Evolutionary conservation across 2,797 vertebrate species (phyloP).

Genomic region (Lepus oiostolus): DNA sequence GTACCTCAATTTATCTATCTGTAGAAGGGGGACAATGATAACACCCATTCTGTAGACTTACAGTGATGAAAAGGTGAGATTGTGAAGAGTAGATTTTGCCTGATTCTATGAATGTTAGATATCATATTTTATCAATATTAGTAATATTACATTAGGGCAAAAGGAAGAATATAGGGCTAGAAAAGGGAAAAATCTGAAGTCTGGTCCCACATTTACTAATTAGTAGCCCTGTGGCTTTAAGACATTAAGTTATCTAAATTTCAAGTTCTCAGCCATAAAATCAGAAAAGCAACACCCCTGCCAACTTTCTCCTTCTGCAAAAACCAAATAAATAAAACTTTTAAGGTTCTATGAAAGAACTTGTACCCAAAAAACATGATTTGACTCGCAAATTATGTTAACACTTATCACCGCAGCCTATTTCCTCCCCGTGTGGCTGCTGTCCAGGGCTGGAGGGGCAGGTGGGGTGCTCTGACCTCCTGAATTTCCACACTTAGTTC

Average conservation of each 20-base stretch:
- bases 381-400: constrained; percentile 50
- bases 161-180: neutral
- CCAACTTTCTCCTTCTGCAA: neutral
- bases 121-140: constrained; percentile 7
- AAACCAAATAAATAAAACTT: constrained; percentile 2
- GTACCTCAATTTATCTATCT: neutral
- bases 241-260: neutral
- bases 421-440: neutral
- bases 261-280: constrained; percentile 40
- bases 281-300: constrained; percentile 36
- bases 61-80: neutral
- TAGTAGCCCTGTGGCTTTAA: neutral
- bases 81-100: neutral
- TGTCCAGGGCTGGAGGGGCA: neutral
- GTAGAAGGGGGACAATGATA: neutral
- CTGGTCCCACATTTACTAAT: neutral
- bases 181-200: constrained; percentile 38
- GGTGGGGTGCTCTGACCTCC: neutral
- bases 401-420: neutral
- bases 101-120: neutral
- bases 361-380: constrained; percentile 5
- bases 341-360: neutral
- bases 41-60: neutral
- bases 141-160: neutral
- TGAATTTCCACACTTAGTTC: neutral